Conservation (phyloP, 23 tunicate genomes). For the Pegea sp. region DNA sequence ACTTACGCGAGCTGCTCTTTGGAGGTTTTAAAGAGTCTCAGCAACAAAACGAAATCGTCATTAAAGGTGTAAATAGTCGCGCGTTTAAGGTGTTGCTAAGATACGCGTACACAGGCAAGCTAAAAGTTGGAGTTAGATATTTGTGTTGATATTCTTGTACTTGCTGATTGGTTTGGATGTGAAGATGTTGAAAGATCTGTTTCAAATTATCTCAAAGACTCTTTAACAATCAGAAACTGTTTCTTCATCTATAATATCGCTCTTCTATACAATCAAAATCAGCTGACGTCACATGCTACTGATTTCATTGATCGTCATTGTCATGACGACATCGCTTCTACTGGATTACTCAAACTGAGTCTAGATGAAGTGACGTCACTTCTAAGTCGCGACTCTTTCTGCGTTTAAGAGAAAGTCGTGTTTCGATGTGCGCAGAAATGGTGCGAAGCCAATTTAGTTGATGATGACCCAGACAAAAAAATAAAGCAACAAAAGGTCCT, state of each 20-base stretch:
- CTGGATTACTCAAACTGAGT: slow-evolving; percentile 23
- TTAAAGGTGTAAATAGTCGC: slow-evolving; percentile 40
- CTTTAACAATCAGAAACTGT: slow-evolving; percentile 35
- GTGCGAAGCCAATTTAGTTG: too few species aligned
- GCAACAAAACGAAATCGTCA: slow-evolving; percentile 11
- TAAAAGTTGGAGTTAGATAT: slow-evolving; percentile 50
- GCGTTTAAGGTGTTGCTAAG: slow-evolving; percentile 61
- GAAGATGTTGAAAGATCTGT: slow-evolving; percentile 39
- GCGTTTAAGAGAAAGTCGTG: slow-evolving; percentile 82
- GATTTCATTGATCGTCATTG: slow-evolving; percentile 89
- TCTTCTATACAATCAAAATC: slow-evolving; percentile 30
- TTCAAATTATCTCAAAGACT: slow-evolving; percentile 15
- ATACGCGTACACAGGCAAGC: slow-evolving; percentile 86
- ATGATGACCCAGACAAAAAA: too few species aligned
- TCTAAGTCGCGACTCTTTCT: slow-evolving; percentile 65
- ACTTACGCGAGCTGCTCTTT: slow-evolving; percentile 73
- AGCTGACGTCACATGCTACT: slow-evolving; percentile 36
- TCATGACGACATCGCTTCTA: slow-evolving; percentile 31
- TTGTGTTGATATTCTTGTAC: slow-evolving; percentile 49
- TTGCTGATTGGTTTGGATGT: slow-evolving; percentile 82
- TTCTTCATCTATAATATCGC: slow-evolving; percentile 76
- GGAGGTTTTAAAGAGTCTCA: slow-evolving; percentile 92
- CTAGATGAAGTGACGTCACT: slow-evolving; percentile 38
- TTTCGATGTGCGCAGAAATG: too few species aligned
- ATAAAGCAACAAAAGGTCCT: too few species aligned